phyloP scores from a whole-genome alignment of 2,113 vertebrate species.

The Leptobrachium leishanense region DNA sequence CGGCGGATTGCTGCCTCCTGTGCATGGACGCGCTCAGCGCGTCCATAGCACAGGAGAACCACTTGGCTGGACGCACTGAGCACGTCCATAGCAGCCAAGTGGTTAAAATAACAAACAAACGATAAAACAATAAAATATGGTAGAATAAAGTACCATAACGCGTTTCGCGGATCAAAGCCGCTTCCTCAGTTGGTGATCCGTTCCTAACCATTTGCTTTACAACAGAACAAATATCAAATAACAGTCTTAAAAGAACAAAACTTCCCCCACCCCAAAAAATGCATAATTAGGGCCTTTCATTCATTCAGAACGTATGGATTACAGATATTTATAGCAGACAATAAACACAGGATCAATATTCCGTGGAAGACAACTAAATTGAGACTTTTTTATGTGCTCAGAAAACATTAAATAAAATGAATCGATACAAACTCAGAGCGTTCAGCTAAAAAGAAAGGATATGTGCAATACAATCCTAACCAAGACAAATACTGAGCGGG shows the following conservation, averaged over 20 bases:
- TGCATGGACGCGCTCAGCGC: too few species aligned
- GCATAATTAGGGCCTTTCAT: neutral
- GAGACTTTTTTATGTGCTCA: neutral
- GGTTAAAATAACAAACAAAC: too few species aligned
- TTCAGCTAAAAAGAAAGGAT: neutral
- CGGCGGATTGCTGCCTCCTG: too few species aligned
- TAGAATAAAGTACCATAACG: too few species aligned
- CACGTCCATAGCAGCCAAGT: too few species aligned
- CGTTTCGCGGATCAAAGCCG: too few species aligned
- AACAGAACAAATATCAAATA: slow-evolving; percentile 5
- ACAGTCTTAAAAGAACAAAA: slow-evolving; percentile 1
- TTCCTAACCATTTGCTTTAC: neutral
- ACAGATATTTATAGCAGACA: slow-evolving; percentile 1
- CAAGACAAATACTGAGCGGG: too few species aligned
- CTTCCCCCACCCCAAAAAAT: neutral
- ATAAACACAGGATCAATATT: slow-evolving; percentile 17
- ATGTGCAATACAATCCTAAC: neutral
- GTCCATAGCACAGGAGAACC: too few species aligned
- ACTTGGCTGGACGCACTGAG: too few species aligned
- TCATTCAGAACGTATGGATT: slow-evolving; percentile 14
- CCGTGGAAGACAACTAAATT: slow-evolving; percentile 1
- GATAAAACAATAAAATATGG: too few species aligned
- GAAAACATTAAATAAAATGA: neutral
- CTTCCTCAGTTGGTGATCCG: too few species aligned
- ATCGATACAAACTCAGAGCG: neutral